Base-by-base conservation (phyloP, 2,888 invertebrate species). In the Thecocarcelia acutangulata region DNA sequence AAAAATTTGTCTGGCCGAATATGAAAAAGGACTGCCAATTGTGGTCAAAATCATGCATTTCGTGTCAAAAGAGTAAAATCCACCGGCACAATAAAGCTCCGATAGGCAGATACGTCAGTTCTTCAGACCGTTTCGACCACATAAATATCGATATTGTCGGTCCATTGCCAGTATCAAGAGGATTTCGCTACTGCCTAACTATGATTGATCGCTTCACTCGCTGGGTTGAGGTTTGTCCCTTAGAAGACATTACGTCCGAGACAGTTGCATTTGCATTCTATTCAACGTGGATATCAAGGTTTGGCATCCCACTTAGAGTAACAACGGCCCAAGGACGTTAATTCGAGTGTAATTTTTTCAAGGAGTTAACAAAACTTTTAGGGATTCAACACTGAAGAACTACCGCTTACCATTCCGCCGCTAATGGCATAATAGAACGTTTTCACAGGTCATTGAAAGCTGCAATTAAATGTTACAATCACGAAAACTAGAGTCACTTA, bases 381-480 rank as follows among this genome's bases (percentile, higher is more conserved):
- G 80, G 83, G 6, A n/a, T n/a, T n/a, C n/a, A n/a, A n/a, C n/a
- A n/a, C n/a, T n/a, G n/a, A n/a, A n/a, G n/a, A n/a, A n/a, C n/a
- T n/a, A n/a, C n/a, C n/a, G 69, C 78, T 5, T 79, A 82, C n/a
- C 79, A 74, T 46, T 59, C 66, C 12, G 61, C 61, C 6, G 15
- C 56, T 8, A 64, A 40, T 12, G 40, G 50, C 0, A 13, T 59
- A 11, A 63, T 73, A 1, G 63, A n/a, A n/a, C n/a, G n/a, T n/a
- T n/a, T n/a, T n/a, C n/a, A n/a, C n/a, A n/a, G n/a, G n/a, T n/a
- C n/a, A n/a, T n/a, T n/a, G n/a, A n/a, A n/a, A n/a, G n/a, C n/a
- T n/a, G n/a, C n/a, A n/a, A n/a, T n/a, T n/a, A n/a, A n/a, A n/a
- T n/a, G n/a, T n/a, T n/a, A n/a, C n/a, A n/a, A n/a, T n/a, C n/a